Conservation (phyloP, 35 echinoderm and acorn worm species). For the Holothuria glaberrima region DNA sequence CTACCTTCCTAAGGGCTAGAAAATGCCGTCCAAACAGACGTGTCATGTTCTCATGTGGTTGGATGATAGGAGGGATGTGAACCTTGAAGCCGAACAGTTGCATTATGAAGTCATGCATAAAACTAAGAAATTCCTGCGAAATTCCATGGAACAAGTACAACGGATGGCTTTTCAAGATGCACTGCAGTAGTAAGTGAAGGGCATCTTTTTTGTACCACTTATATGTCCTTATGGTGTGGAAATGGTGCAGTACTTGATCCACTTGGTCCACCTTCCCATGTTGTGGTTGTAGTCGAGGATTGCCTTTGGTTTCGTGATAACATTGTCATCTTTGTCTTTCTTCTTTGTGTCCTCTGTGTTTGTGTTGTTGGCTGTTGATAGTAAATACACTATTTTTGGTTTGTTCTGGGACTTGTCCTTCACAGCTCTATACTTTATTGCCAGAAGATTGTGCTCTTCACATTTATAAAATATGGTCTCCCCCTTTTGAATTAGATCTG, state of each 20-base stretch:
- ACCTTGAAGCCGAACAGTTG: neutral
- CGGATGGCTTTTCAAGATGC: constrained; percentile 20
- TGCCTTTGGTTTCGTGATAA: constrained; percentile 7
- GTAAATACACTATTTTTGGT: constrained; percentile 32
- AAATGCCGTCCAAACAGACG: constrained; percentile 32
- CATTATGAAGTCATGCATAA: neutral
- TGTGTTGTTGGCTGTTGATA: neutral
- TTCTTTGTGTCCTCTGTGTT: neutral
- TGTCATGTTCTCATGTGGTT: neutral
- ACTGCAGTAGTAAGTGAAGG: constrained; percentile 15
- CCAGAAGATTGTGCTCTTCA: constrained; percentile 9
- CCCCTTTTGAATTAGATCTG: constrained; percentile 12
- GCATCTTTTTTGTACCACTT: constrained; percentile 55
- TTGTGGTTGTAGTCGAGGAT: constrained; percentile 51
- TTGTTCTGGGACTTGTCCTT: constrained; percentile 53
- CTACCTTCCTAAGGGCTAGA: constrained; percentile 17
- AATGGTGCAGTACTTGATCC: constrained; percentile 36
- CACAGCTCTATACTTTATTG: constrained; percentile 31
- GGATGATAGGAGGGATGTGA: neutral
- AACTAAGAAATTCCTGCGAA: neutral
- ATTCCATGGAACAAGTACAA: neutral
- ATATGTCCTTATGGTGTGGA: neutral
- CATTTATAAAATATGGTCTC: constrained; percentile 42
- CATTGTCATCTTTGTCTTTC: constrained; percentile 35
- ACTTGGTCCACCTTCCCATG: constrained; percentile 36